Base-by-base conservation (phyloP, 2,113 vertebrate genomes). In the Chionis minor region DNA sequence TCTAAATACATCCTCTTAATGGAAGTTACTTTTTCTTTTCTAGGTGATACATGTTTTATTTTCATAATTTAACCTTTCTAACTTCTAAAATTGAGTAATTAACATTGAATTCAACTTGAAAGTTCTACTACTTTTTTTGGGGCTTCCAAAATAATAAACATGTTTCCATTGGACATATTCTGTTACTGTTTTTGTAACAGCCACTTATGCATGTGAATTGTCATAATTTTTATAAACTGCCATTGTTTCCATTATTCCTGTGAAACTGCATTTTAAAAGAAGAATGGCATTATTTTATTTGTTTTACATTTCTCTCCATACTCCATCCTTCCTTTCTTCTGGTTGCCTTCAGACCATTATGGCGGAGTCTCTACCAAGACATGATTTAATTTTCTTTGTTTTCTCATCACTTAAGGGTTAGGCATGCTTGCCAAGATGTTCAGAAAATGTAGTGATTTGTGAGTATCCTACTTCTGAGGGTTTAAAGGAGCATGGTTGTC, bases 401-500 rank as follows among this genome's bases (percentile, higher is more conserved):
- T 88, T 86, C 32, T 94, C 8, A 51, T 79, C 19, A 23, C 32
- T 90, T 55, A 66, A 73, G 42, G 24, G 10, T 93, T 62, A 77
- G 20, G 16, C 18, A 44, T 69, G 26, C 66, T 77, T 77, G 51
- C 73, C 30, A 67, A 44, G 18, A 70, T 71, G 65, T 77, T 92
- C 45, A 81, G 69, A 92, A 93, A 86, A 73, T 18, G 13, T 47
- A 51, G 5, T 62, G 38, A 52, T 69, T 58, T 80, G 33, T 87
- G 32, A 56, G 28, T 54, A 4, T 27, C 21, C 22, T 58, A 33
- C 26, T 81, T 86, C 33, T 42, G 63, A 47, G 35, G 11, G 26
- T 78, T 82, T 66, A 84, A 78, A 80, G 51, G 93, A 96, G 58
- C 94, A 90, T 92, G 80, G 91, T n/a, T 85, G 24, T 85, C 49